Percentiles rank a stretch among this genome's conserved stretches.
Evolutionary conservation across 2,888 invertebrate species (phyloP).

Genomic region (Beris chalybata): DNA sequence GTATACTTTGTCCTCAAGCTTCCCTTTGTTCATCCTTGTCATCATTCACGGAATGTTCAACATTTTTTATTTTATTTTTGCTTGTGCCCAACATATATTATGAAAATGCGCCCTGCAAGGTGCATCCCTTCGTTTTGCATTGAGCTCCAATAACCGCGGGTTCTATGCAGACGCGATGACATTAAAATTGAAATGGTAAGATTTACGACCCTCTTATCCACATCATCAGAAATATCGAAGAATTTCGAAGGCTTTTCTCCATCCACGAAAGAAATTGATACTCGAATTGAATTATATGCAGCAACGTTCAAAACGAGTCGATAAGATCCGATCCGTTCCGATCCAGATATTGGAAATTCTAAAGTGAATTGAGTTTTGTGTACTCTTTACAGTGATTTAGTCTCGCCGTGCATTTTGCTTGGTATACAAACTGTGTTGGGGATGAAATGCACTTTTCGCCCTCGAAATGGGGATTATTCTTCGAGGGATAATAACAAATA

Average conservation of each 20-base stretch:
- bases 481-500: too few species aligned
- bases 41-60: background rate
- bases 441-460: constrained; percentile 16
- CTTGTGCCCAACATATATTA: background rate
- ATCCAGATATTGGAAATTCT: too few species aligned
- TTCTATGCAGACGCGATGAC: constrained; percentile 9
- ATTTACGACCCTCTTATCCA: constrained; percentile 9
- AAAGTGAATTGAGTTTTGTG: too few species aligned
- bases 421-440: constrained; percentile 12
- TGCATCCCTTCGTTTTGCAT: constrained; percentile 5
- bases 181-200: constrained; percentile 27
- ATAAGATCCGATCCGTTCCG: background rate
- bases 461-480: background rate
- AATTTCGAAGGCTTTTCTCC: constrained; percentile 18
- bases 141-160: constrained; percentile 2
- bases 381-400: too few species aligned
- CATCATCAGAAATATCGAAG: constrained; percentile 4
- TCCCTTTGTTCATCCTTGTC: constrained; percentile 6
- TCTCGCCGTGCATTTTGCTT: background rate
- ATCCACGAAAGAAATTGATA: constrained; percentile 17
- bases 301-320: background rate
- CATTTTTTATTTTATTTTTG: background rate
- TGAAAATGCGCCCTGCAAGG: constrained; percentile 7
- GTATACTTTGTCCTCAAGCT: constrained; percentile 19
- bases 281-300: constrained; percentile 15